Base-by-base conservation (phyloP, 2,888 invertebrate species). In the Watsonalla cultraria region DNA sequence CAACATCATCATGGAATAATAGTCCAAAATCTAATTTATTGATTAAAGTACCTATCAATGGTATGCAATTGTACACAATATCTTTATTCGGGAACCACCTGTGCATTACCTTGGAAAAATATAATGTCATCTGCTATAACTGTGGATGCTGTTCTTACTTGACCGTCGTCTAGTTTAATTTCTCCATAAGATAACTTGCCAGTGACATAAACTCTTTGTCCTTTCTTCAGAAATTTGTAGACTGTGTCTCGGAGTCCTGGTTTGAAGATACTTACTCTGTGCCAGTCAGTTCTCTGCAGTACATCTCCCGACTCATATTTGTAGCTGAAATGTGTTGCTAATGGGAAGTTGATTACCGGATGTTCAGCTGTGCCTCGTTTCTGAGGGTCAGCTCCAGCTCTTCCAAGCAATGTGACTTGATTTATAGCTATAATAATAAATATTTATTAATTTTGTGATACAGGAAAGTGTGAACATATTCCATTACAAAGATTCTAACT, bases 261-360 rank as follows among this genome's bases (percentile, higher is more conserved):
- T 73, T 94, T 96, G 78, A 98, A 98, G 7, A 98, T 95, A 67
- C 95, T 95, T 51, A 98, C 84, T 68, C 96, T 92, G 82, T 98
- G 98, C 98, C 98, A 98, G 66, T 98, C 97, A 7, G 97, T 97
- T 69, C 95, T 94, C 76, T 97, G 97, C 52, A 95, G 86, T 73
- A 95, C 92, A 65, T 97, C 96, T 6, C 96, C 97, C 76, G 92
- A 89, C 70, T 94, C 94, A 83, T 95, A 94, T 74, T 94, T 95
- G 81, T 96, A 97, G 78, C 95, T 96, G 46, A 93, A 93, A 74
- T 97, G 97, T 33, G 98, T 98, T 5, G 98, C 98, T 52, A 98
- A 72, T 0, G 97, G 96, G 83, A 98, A 98, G 63, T 96, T 93
- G 35, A 96, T 93, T 33, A 98, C 96, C 4, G 98, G 98, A 81